Percentiles rank a stretch among this genome's conserved stretches.
phyloP scores from a whole-genome alignment of 2,113 vertebrate genomes.

The Amphilophus citrinellus region DNA sequence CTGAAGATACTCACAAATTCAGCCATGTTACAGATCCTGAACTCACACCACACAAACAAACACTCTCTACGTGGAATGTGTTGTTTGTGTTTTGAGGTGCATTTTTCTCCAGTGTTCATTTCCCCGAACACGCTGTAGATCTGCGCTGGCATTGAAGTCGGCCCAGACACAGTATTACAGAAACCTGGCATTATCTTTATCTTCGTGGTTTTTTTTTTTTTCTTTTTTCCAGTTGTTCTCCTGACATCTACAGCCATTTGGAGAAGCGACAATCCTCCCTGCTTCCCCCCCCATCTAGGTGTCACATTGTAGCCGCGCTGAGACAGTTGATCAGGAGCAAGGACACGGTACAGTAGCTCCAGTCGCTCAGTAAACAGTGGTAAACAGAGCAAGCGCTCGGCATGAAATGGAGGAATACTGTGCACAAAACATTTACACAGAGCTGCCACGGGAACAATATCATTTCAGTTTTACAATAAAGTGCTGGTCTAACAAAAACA shows the following conservation, averaged over 20 bases:
- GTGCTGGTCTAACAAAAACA: conserved; percentile 67
- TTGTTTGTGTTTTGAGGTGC: conserved; percentile 59
- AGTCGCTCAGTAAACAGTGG: conserved; percentile 73
- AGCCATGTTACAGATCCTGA: conserved; percentile 29
- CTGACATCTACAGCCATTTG: not conserved
- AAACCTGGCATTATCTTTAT: not conserved
- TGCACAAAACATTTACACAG: conserved; percentile 76
- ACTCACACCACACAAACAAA: conserved; percentile 63
- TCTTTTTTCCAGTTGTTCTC: not conserved
- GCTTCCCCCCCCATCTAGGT: not conserved
- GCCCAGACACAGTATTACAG: not conserved
- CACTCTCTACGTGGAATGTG: conserved; percentile 55
- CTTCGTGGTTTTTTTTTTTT: not conserved
- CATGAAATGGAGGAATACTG: conserved; percentile 67
- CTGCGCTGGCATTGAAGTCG: not conserved
- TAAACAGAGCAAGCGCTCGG: conserved; percentile 72
- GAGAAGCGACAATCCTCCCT: not conserved
- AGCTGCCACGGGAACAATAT: conserved; percentile 77
- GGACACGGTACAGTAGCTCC: conserved; percentile 75
- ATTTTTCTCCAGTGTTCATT: conserved; percentile 7
- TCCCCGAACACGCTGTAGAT: conserved; percentile 6
- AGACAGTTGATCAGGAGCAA: conserved; percentile 45
- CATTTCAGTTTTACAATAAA: conserved; percentile 77
- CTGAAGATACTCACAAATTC: conserved; percentile 42
- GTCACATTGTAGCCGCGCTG: conserved; percentile 19